Conservation (phyloP, 2,113 vertebrate genomes). For the Corythoichthys haematopterus region DNA sequence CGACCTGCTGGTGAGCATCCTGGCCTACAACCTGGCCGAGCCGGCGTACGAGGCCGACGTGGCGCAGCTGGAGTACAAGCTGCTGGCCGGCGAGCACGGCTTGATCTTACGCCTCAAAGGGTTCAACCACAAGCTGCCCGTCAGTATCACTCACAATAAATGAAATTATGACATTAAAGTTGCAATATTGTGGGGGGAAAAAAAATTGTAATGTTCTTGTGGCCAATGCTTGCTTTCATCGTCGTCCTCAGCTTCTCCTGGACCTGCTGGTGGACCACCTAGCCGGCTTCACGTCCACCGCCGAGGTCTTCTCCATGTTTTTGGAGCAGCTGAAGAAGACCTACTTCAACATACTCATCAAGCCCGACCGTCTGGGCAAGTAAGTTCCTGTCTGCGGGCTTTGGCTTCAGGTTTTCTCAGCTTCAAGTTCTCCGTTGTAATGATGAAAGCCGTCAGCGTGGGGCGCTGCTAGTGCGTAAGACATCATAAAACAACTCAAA, state of each 20-base stretch:
- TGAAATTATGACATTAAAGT: too few species aligned
- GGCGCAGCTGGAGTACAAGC: constrained; percentile 88
- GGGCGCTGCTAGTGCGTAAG: too few species aligned
- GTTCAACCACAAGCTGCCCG: constrained; percentile 94
- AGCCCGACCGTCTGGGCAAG: constrained; percentile 87
- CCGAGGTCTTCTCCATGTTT: constrained; percentile 89
- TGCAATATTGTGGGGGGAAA: too few species aligned
- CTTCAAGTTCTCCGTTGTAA: too few species aligned
- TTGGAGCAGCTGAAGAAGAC: constrained; percentile 91
- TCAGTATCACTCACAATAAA: constrained; percentile 53
- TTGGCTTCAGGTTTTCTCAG: too few species aligned
- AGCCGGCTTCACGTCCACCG: constrained; percentile 80
- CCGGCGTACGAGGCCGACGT: constrained; percentile 91
- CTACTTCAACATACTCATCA: constrained; percentile 93
- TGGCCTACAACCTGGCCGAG: constrained; percentile 89
- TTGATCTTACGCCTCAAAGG: constrained; percentile 85
- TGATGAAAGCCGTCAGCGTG: too few species aligned
- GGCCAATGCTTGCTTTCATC: too few species aligned
- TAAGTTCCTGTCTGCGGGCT: constrained; percentile 37
- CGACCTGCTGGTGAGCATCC: constrained; percentile 89
- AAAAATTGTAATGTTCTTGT: too few species aligned
- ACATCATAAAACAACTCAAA: too few species aligned
- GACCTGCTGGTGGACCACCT: constrained; percentile 89
- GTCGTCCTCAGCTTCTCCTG: constrained; percentile 76
- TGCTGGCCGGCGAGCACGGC: constrained; percentile 87